phyloP scores from a whole-genome alignment of 2,888 invertebrate species.

The Villa cingulata region DNA sequence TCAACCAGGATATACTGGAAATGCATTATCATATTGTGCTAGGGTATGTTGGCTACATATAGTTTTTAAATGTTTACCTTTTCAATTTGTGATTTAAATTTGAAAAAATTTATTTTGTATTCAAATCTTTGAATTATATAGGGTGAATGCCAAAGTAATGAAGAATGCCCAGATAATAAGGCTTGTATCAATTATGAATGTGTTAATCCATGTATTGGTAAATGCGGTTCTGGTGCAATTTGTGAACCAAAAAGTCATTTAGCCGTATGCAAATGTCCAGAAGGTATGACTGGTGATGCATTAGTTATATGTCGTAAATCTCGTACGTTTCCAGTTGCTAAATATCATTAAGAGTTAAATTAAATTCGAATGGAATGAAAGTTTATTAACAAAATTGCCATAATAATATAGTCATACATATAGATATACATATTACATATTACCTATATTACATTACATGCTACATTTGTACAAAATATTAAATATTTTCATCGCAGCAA shows the following conservation, averaged over 20 bases:
- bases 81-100: no score
- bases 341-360: slow-evolving; percentile 19
- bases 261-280: slow-evolving; percentile 69
- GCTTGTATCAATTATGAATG: slow-evolving; percentile 67
- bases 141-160: slow-evolving; percentile 68
- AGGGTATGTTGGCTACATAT: slow-evolving; percentile 33
- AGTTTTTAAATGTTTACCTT: no score
- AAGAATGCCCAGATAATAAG: slow-evolving; percentile 58
- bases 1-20: slow-evolving; percentile 61
- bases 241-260: slow-evolving; percentile 64
- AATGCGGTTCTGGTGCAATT: slow-evolving; percentile 62
- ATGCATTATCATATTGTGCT: slow-evolving; percentile 56
- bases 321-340: slow-evolving; percentile 31
- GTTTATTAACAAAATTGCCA: no score
- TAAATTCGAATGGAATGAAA: no score
- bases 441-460: no score
- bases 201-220: slow-evolving; percentile 60
- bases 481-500: no score
- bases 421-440: no score
- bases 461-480: no score
- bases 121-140: slow-evolving; percentile 24
- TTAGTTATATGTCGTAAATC: slow-evolving; percentile 42
- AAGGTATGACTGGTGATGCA: slow-evolving; percentile 49
- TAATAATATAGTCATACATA: no score
- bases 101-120: neutral